These are phyloP conservation scores for Acrocyrtus sp. DNA, from an alignment of 2,888 invertebrate species.

Conservation along the genomic window DNA sequence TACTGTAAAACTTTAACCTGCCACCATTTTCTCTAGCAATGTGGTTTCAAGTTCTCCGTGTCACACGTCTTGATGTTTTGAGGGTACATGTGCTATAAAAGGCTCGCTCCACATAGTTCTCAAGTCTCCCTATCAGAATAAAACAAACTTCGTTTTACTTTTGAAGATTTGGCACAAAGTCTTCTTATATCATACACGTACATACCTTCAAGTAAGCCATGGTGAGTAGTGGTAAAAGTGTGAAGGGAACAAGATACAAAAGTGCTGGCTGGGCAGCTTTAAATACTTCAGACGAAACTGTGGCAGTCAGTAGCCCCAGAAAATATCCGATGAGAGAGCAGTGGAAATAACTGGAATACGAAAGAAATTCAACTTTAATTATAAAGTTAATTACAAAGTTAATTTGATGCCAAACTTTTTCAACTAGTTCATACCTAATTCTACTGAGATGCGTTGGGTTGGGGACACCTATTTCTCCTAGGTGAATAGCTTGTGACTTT, in stretches of 20 bases:
- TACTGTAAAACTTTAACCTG: too few species aligned
- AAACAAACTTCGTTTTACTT: conserved; percentile 1
- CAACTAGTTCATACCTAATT: conserved; percentile 65
- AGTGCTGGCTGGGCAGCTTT: conserved; percentile 98
- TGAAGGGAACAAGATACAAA: conserved; percentile 97
- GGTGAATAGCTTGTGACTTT: conserved; percentile 79
- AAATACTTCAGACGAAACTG: conserved; percentile 97
- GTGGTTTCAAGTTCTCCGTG: conserved; percentile 31
- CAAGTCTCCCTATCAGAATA: conserved; percentile 83
- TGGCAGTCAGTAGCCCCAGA: conserved; percentile 94
- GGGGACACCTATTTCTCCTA: conserved; percentile 72
- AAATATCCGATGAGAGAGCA: conserved; percentile 98
- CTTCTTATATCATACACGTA: not conserved
- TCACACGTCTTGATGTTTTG: conserved; percentile 87
- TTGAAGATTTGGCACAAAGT: not conserved
- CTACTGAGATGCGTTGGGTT: conserved; percentile 69
- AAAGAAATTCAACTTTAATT: not conserved
- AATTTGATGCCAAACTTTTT: not conserved
- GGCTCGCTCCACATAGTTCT: conserved; percentile 98
- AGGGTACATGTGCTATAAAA: conserved; percentile 83
- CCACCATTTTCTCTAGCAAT: too few species aligned
- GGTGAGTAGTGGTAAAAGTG: conserved; percentile 92
- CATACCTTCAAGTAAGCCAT: conserved; percentile 97
- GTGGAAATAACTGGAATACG: conserved; percentile 86
- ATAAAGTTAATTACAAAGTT: not conserved